Conservation (phyloP, 1,140 invertebrate species). For the Drosophila hydei region DNA sequence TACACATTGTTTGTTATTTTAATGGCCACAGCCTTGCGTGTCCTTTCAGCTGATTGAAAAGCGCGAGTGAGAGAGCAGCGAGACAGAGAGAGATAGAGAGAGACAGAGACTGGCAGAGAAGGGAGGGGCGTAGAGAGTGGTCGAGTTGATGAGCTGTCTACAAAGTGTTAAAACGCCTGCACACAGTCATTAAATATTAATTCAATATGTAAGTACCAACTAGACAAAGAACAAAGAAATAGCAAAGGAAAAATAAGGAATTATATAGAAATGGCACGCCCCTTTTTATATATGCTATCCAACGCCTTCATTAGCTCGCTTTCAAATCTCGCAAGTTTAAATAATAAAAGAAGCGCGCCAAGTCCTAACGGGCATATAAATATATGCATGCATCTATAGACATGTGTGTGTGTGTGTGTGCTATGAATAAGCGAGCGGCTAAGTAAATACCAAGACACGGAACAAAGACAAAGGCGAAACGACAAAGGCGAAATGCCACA, state of each 20-base stretch:
- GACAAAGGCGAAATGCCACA: slow-evolving; percentile 48
- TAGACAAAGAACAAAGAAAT: slow-evolving; percentile 46
- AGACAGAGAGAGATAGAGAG: background rate
- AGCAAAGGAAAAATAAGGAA: background rate
- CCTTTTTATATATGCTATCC: background rate
- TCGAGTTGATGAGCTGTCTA: slow-evolving; percentile 50
- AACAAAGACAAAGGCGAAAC: slow-evolving; percentile 35
- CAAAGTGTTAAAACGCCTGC: slow-evolving; percentile 78
- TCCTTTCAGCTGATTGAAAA: slow-evolving; percentile 30
- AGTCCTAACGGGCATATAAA: slow-evolving; percentile 1
- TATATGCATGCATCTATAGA: slow-evolving; percentile 5
- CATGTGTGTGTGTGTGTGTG: slow-evolving; percentile 13
- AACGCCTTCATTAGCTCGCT: slow-evolving; percentile 52
- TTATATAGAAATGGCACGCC: slow-evolving; percentile 15
- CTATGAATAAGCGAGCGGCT: slow-evolving; percentile 45
- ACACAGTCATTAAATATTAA: slow-evolving; percentile 79
- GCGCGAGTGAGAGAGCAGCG: background rate
- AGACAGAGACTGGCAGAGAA: background rate
- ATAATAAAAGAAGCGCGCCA: slow-evolving; percentile 27
- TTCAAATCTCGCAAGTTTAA: slow-evolving; percentile 69
- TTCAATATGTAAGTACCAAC: slow-evolving; percentile 60
- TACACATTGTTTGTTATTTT: slow-evolving; percentile 59
- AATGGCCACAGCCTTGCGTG: slow-evolving; percentile 49
- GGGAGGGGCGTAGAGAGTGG: background rate
- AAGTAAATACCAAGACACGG: slow-evolving; percentile 38